These are phyloP conservation scores for Pelobates cultripes DNA, from an alignment of 2,797 vertebrate species.

Conservation along the genomic window DNA sequence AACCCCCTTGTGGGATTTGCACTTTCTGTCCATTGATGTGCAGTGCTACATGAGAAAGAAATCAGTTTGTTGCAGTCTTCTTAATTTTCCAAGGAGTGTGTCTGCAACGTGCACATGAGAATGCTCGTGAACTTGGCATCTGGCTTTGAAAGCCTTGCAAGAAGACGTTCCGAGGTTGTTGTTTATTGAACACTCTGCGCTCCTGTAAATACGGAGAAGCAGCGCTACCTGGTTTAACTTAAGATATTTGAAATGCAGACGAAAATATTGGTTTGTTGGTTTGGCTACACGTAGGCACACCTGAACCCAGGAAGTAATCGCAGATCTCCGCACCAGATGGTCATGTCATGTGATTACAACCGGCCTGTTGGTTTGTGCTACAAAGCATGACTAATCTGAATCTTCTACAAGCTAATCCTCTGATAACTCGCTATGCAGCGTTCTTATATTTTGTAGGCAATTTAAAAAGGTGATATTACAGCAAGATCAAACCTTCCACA, in stretches of 20 bases:
- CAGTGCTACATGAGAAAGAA: not conserved
- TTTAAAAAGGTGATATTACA: not conserved
- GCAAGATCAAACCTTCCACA: not conserved
- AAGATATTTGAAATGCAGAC: too few relatives aligned
- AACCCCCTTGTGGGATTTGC: conserved; percentile 62
- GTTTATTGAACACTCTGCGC: not conserved
- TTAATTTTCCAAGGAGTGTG: not conserved
- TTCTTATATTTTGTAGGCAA: too few relatives aligned
- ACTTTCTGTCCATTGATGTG: conserved; percentile 57
- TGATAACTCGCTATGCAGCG: not conserved
- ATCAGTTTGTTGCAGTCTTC: not conserved
- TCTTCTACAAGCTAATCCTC: not conserved
- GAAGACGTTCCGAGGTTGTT: not conserved
- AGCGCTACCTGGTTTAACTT: not conserved
- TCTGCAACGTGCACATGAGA: not conserved
- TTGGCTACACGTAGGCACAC: not conserved
- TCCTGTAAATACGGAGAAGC: not conserved
- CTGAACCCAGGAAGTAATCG: not conserved
- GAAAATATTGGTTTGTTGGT: not conserved
- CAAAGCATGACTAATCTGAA: conserved; percentile 36
- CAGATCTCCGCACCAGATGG: not conserved
- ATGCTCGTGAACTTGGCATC: not conserved
- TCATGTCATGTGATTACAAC: not conserved
- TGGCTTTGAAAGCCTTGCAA: not conserved
- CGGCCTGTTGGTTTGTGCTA: not conserved